Conservation (phyloP, 2,888 invertebrate species). For the Eremobia ochroleuca region DNA sequence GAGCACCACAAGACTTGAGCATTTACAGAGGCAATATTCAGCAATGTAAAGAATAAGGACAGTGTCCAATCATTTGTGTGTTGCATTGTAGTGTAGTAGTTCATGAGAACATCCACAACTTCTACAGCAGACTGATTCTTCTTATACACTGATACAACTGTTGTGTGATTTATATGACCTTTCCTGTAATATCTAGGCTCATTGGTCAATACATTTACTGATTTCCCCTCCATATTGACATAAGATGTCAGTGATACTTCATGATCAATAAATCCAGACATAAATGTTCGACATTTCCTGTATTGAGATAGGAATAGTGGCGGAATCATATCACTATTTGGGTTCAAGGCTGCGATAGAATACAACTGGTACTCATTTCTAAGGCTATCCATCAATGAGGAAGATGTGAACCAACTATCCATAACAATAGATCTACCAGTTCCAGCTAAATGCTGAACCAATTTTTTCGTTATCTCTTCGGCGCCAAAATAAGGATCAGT, state of each 20-base stretch:
- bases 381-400: conserved; percentile 76
- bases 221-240: conserved; percentile 78
- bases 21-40: conserved; percentile 86
- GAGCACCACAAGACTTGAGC: conserved; percentile 87
- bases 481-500: conserved; percentile 82
- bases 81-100: conserved; percentile 87
- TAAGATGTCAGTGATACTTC: conserved; percentile 81
- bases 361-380: conserved; percentile 79
- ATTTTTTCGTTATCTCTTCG: conserved; percentile 80
- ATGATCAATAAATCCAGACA: conserved; percentile 82
- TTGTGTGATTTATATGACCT: conserved; percentile 75
- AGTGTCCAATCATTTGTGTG: conserved; percentile 86
- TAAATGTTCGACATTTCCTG: conserved; percentile 77
- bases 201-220: conserved; percentile 82
- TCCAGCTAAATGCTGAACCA: conserved; percentile 83
- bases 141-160: conserved; percentile 82
- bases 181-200: conserved; percentile 83
- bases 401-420: conserved; percentile 85
- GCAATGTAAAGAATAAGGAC: conserved; percentile 84
- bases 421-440: conserved; percentile 81
- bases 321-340: conserved; percentile 81
- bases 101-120: conserved; percentile 85
- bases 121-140: conserved; percentile 83
- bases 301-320: conserved; percentile 81
- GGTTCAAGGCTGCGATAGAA: conserved; percentile 80